Percentiles rank a stretch among this genome's conserved stretches.
Conservation (phyloP, 2,797 vertebrate genomes). For the Sebastes jordani region DNA sequence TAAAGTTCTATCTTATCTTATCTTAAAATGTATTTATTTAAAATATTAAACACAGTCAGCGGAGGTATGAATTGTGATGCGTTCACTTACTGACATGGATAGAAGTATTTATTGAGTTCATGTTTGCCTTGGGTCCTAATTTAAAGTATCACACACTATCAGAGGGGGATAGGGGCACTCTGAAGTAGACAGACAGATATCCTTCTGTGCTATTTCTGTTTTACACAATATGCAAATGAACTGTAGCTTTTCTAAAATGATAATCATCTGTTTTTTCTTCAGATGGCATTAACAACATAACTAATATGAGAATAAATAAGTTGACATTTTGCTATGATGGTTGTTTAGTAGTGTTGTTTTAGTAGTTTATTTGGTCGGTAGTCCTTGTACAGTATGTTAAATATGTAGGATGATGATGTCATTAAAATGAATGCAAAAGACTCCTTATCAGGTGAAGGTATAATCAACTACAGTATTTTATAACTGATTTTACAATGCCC, state of each 20-base stretch:
- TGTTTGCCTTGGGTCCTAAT: too few relatives aligned
- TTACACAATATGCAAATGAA: rapidly evolving
- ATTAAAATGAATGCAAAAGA: neutral
- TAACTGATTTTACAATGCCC: neutral
- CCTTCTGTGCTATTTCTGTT: too few relatives aligned
- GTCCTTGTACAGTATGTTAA: neutral
- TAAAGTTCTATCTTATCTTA: too few relatives aligned
- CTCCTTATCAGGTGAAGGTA: neutral
- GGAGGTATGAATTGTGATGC: too few relatives aligned
- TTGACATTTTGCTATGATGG: neutral
- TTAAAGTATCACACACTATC: too few relatives aligned
- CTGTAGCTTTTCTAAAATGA: neutral
- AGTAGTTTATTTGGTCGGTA: neutral
- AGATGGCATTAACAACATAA: neutral
- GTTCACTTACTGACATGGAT: too few relatives aligned
- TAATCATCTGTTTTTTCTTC: rapidly evolving
- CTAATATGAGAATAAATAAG: rapidly evolving
- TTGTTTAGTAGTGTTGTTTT: neutral
- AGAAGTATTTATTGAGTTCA: too few relatives aligned
- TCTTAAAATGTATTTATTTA: too few relatives aligned
- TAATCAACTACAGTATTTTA: neutral
- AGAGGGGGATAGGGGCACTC: too few relatives aligned
- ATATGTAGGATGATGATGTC: neutral
- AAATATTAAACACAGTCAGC: too few relatives aligned
- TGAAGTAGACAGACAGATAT: too few relatives aligned